Evolutionary conservation across 2,797 vertebrate genomes (phyloP).

Genomic region (Centropyge bicolor): DNA sequence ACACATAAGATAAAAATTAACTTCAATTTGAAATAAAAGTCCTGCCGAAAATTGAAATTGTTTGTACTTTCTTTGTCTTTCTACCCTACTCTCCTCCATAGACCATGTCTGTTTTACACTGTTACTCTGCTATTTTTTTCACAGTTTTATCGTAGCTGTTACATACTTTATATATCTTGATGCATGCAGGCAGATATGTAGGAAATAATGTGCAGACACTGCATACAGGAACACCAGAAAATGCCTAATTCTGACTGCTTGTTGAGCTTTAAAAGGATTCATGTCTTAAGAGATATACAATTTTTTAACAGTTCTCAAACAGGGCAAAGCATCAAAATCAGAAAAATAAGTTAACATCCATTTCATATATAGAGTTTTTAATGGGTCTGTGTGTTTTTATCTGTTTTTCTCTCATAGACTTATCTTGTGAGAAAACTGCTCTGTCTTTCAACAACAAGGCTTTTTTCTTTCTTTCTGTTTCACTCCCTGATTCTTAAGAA

Average conservation of each 20-base stretch:
- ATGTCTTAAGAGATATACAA: not conserved
- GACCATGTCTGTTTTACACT: too few species aligned
- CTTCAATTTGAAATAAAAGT: too few species aligned
- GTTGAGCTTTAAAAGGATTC: slow-evolving; percentile 1
- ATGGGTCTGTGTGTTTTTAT: not conserved
- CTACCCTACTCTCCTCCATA: too few species aligned
- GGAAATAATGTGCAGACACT: not conserved
- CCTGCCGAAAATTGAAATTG: too few species aligned
- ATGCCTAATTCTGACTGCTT: not conserved
- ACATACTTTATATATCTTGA: not conserved
- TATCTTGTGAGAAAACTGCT: not conserved
- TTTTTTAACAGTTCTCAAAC: slow-evolving; percentile 3
- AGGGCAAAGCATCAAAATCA: not conserved
- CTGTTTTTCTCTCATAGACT: not conserved
- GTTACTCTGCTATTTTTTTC: too few species aligned
- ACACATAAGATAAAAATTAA: too few species aligned
- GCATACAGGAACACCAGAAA: not conserved
- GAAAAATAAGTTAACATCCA: not conserved
- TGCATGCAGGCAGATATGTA: not conserved
- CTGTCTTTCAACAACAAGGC: not conserved
- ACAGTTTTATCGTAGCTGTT: not conserved
- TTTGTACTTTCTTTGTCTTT: too few species aligned
- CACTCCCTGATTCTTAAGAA: slow-evolving; percentile 21
- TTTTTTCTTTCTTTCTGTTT: not conserved
- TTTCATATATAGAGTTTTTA: not conserved